phyloP scores from a whole-genome alignment of 1,140 invertebrate species.

The Drosophila pseudoananassae region DNA sequence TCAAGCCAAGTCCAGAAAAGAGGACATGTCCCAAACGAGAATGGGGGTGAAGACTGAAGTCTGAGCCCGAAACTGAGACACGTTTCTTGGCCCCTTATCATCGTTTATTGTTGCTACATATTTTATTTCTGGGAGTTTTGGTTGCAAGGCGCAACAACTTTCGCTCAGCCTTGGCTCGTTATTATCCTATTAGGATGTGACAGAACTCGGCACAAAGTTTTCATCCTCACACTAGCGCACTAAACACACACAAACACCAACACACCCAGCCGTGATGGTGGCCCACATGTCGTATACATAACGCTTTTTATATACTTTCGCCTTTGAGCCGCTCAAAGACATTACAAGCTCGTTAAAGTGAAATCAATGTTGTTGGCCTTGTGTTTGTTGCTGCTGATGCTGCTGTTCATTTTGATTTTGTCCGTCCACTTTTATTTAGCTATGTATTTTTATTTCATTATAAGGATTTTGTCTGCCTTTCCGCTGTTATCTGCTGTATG shows the following conservation, averaged over 20 bases:
- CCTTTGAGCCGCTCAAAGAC: conserved; percentile 68
- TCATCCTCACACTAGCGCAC: conserved; percentile 53
- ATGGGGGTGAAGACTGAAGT: conserved; percentile 20
- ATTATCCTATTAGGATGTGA: conserved; percentile 81
- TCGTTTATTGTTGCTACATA: conserved; percentile 73
- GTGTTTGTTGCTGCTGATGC: conserved; percentile 24
- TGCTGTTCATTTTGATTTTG: conserved; percentile 51
- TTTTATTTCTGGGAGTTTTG: conserved; percentile 54
- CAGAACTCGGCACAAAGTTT: conserved; percentile 71
- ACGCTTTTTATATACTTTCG: conserved; percentile 77
- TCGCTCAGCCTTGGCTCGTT: conserved; percentile 72
- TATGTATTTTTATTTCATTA: conserved; percentile 81
- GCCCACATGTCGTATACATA: conserved; percentile 77
- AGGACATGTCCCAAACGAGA: conserved; percentile 11
- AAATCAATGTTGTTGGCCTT: conserved; percentile 74
- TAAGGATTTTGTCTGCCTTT: conserved; percentile 75
- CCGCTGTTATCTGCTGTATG: conserved; percentile 63
- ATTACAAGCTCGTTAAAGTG: conserved; percentile 81
- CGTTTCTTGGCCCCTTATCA: conserved; percentile 78
- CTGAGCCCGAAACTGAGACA: conserved; percentile 37
- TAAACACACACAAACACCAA: conserved; percentile 19
- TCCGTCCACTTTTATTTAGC: conserved; percentile 61
- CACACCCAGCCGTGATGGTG: conserved; percentile 15
- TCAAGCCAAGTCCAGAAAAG: conserved; percentile 1
- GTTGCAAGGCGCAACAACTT: conserved; percentile 78